Evolutionary conservation across 1,140 invertebrate species (phyloP), one percentile per base, ranked within the genome.

Genomic region (Yoshiicerus persimilis): DNA sequence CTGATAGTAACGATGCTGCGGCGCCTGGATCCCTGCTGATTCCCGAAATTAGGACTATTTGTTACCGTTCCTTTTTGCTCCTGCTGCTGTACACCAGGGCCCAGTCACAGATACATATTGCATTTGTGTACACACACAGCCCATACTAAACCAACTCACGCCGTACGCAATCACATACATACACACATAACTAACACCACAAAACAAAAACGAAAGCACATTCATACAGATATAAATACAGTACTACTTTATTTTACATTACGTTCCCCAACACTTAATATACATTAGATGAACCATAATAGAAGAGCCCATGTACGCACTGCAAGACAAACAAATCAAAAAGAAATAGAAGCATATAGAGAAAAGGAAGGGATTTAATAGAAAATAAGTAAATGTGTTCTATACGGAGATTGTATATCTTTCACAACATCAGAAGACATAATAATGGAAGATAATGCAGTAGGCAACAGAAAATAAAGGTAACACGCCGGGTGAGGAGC

Each of bases 31-130:
- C 90, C 90, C 90, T 89, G 90, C 90, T 91, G 90, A 91, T 91
- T 91, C 87, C 88, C 86, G 87, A 91, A 90, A 91, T 91, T 91
- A 91, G 88, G 90, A 91, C 90, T 91, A 91, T 91, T 91, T 91
- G 90, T 91, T 91, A 91, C 90, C 89, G 56, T 87, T 86, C 70
- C 87, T 77, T 87, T 77, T 83, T 86, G 66, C 80, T 88, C 87
- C 86, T 87, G 86, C 86, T 87, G 32, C 75, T 80, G 75, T 4
- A 38, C 47, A 56, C 5, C n/a, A 56, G 47, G 20, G 75, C 75
- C 32, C 66, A 80, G 75, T 10, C 20, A 80, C 16, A 80, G 32
- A 36, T 80, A 36, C 27, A 75, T 32, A 11, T 11, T 80, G 8
- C 13, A 38, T 77, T 36, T 80, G 34, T 80, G 75, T 80, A 77